phyloP scores from a whole-genome alignment of 1,140 invertebrate species.

The Bombus polaris region DNA sequence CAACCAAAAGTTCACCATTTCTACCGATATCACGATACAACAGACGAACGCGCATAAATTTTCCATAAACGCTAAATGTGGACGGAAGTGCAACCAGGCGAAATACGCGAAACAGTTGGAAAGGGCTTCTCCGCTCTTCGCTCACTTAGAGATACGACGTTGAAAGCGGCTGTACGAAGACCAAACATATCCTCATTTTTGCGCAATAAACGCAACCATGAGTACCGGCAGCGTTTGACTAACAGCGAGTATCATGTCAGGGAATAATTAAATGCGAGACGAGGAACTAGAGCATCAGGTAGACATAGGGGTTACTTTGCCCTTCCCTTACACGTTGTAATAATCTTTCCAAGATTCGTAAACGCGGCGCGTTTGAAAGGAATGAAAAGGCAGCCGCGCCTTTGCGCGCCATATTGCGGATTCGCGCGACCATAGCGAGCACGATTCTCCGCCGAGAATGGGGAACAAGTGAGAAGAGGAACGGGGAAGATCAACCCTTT shows the following conservation, averaged over 20 bases:
- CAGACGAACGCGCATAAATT: no score
- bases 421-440: slow-evolving; percentile 6
- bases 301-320: slow-evolving; percentile 60
- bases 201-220: slow-evolving; percentile 36
- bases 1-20: no score
- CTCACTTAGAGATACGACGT: no score
- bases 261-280: slow-evolving; percentile 64
- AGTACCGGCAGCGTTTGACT: slow-evolving; percentile 19
- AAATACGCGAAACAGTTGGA: no score
- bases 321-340: slow-evolving; percentile 51
- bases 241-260: slow-evolving; percentile 27
- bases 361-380: slow-evolving; percentile 10
- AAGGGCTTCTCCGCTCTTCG: no score
- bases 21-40: no score
- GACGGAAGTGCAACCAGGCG: no score
- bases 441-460: not conserved
- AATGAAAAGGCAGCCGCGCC: not conserved
- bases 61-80: no score
- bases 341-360: slow-evolving; percentile 59
- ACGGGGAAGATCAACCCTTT: slow-evolving; percentile 11
- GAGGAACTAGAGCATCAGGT: slow-evolving; percentile 49
- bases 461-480: not conserved
- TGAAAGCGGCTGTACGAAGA: not conserved
- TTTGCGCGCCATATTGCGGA: slow-evolving; percentile 29
- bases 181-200: not conserved